Conservation (phyloP, 1,140 invertebrate species). For the Nebria ingens region DNA sequence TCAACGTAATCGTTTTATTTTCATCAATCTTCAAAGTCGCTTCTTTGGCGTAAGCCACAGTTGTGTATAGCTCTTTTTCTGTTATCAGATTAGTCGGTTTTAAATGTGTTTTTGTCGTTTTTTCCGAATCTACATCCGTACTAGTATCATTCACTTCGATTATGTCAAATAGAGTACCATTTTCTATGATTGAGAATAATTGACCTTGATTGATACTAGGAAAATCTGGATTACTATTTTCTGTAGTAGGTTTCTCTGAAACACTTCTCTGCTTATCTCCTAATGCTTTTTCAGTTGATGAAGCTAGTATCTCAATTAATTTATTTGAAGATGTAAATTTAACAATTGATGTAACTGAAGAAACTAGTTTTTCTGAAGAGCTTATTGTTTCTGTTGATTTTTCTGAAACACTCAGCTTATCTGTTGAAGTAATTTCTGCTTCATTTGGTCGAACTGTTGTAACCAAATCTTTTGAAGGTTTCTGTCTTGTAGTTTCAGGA, state of each 20-base stretch:
- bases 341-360: too few species aligned
- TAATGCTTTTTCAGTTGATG: slow-evolving; percentile 4
- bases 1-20: slow-evolving; percentile 14
- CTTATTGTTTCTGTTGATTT: background rate
- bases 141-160: slow-evolving; percentile 31
- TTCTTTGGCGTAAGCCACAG: slow-evolving; percentile 1
- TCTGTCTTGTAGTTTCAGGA: background rate
- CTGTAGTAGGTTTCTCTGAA: too few species aligned
- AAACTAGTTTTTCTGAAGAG: background rate
- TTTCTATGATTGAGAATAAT: slow-evolving; percentile 33
- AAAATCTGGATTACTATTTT: slow-evolving; percentile 21
- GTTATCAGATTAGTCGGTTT: slow-evolving; percentile 14
- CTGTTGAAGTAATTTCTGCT: background rate
- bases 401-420: background rate
- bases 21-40: background rate
- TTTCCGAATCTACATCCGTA: background rate
- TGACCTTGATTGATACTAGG: slow-evolving; percentile 33
- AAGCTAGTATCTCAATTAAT: too few species aligned
- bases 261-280: too few species aligned
- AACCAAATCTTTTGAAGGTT: background rate
- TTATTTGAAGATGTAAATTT: slow-evolving; percentile 7
- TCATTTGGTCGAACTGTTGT: background rate
- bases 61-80: background rate
- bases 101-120: slow-evolving; percentile 16
- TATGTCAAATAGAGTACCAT: slow-evolving; percentile 32